A percentile compares a stretch with the other conserved stretches of the same genome.
Evolutionary conservation across 2,888 invertebrate genomes (phyloP).

Genomic region (Anagyrus pseudococci): DNA sequence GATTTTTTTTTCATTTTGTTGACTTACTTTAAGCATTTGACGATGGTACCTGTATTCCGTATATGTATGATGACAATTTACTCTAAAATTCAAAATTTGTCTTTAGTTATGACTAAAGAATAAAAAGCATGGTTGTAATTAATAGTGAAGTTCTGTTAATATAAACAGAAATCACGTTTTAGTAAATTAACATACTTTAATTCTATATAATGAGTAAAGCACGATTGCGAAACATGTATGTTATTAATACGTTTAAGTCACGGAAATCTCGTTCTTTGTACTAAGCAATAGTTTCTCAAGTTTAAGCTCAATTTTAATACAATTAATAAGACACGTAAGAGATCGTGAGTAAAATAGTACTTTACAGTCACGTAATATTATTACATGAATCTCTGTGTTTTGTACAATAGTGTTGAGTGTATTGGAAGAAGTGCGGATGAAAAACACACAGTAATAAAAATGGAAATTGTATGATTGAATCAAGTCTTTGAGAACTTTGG

Average conservation of each 20-base stretch:
- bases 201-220: constrained; percentile 21
- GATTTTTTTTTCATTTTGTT: constrained; percentile 44
- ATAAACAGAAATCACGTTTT: constrained; percentile 17
- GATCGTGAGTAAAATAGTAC: constrained; percentile 32
- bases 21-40: constrained; percentile 41
- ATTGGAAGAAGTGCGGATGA: constrained; percentile 26
- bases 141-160: constrained; percentile 29
- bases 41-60: constrained; percentile 53
- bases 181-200: constrained; percentile 5
- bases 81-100: constrained; percentile 40
- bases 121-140: constrained; percentile 29
- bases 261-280: constrained; percentile 58
- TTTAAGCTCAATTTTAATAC: constrained; percentile 54
- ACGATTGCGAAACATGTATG: constrained; percentile 16
- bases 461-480: constrained; percentile 28
- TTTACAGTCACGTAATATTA: constrained; percentile 56
- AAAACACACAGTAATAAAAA: constrained; percentile 23
- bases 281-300: constrained; percentile 57
- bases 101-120: constrained; percentile 20
- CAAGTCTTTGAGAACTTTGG: constrained; percentile 30
- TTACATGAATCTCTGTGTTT: constrained; percentile 55
- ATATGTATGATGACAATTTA: constrained; percentile 49
- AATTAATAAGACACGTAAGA: constrained; percentile 41
- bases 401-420: constrained; percentile 36
- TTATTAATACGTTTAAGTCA: constrained; percentile 39